phyloP scores from a whole-genome alignment of 2,797 vertebrate species.

The Eptatretus atami region DNA sequence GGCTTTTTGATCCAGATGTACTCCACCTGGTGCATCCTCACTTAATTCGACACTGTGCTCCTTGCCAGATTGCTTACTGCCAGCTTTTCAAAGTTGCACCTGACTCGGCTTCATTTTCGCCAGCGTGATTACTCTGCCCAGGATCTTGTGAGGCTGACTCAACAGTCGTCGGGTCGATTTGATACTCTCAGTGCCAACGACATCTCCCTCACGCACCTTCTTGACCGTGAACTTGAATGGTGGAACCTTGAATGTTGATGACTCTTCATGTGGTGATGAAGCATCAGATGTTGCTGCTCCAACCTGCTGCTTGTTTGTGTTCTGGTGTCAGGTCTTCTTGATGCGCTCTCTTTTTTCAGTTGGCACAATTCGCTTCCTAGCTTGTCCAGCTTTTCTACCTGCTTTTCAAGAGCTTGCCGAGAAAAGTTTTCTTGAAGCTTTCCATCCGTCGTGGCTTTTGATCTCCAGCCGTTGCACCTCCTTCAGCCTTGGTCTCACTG shows the following conservation, averaged over 20 bases:
- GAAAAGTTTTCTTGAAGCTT: slow-evolving; percentile 2
- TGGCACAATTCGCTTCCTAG: slow-evolving; percentile 1
- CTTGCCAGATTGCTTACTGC: too few relatives aligned
- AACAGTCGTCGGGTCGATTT: slow-evolving; percentile 3
- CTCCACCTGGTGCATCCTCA: too few relatives aligned
- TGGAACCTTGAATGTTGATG: neutral
- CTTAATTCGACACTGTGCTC: too few relatives aligned
- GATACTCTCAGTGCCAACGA: neutral
- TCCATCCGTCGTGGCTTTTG: neutral
- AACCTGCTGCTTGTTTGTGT: neutral
- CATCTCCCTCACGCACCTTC: slow-evolving; percentile 5
- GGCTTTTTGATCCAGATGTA: too few relatives aligned
- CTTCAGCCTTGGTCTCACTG: neutral
- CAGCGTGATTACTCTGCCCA: too few relatives aligned
- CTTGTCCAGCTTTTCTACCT: neutral
- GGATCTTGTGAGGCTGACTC: neutral
- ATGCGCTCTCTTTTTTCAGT: slow-evolving; percentile 2
- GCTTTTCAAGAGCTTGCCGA: neutral
- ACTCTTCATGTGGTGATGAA: neutral
- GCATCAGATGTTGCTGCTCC: neutral
- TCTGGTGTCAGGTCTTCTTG: slow-evolving; percentile 4
- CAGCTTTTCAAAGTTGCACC: too few relatives aligned
- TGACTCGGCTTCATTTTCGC: too few relatives aligned
- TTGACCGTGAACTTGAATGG: slow-evolving; percentile 4
- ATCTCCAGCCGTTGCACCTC: too few relatives aligned